These are phyloP conservation scores for Chymomyza procnemis DNA, from an alignment of 2,888 invertebrate genomes.

Conservation along the genomic window DNA sequence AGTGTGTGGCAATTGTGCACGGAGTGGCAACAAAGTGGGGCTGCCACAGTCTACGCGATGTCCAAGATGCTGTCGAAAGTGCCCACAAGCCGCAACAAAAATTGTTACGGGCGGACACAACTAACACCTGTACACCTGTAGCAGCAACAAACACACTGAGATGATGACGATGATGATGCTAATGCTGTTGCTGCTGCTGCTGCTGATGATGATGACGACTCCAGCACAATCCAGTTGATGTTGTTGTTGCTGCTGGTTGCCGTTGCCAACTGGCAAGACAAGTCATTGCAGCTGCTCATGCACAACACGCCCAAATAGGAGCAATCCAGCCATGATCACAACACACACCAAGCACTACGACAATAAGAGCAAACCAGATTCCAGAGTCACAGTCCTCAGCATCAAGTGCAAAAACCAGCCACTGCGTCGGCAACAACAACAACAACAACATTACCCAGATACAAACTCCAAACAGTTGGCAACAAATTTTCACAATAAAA, in stretches of 20 bases:
- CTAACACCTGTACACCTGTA: conserved; percentile 40
- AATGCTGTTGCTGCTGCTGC: neutral
- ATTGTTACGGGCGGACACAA: conserved; percentile 9
- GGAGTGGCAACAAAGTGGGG: neutral
- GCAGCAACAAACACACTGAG: neutral
- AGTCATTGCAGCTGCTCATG: conserved; percentile 3
- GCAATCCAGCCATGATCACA: conserved; percentile 31
- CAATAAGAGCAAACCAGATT: conserved; percentile 60
- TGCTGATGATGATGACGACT: neutral
- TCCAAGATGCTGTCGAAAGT: neutral
- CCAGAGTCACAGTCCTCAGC: conserved; percentile 44
- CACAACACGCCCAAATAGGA: conserved; percentile 30
- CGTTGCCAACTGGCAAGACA: neutral
- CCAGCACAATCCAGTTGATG: neutral
- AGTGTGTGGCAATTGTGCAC: neutral
- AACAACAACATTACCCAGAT: conserved; percentile 26
- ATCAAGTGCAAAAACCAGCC: conserved; percentile 18
- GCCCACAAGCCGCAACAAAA: neutral
- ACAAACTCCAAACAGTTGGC: conserved; percentile 33
- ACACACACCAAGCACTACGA: conserved; percentile 12
- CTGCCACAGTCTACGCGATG: neutral
- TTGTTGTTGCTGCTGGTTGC: neutral
- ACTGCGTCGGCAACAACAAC: conserved; percentile 17
- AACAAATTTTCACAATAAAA: conserved; percentile 53
- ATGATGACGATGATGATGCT: neutral